Percentiles rank a stretch among this genome's conserved stretches.
phyloP scores from a whole-genome alignment of 2,888 invertebrate species.

The Clanis bilineata region DNA sequence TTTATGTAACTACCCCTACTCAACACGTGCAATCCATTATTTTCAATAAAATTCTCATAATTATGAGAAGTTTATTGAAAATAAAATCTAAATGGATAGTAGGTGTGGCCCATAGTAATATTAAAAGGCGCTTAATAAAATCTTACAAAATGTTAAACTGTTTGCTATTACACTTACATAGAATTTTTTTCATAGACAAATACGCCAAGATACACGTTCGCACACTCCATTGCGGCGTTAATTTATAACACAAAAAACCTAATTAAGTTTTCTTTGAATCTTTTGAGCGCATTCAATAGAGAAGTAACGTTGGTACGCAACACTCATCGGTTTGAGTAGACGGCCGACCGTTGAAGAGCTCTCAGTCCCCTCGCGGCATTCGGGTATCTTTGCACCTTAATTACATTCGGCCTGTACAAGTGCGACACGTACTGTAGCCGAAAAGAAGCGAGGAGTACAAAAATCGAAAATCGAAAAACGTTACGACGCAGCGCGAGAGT shows the following conservation, averaged over 20 bases:
- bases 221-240: not conserved
- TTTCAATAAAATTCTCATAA: too few relatives aligned
- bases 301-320: constrained; percentile 66
- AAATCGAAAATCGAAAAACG: constrained; percentile 56
- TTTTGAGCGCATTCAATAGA: constrained; percentile 67
- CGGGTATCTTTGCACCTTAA: constrained; percentile 81
- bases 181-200: too few relatives aligned
- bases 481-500: constrained; percentile 47
- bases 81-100: too few relatives aligned
- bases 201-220: not conserved
- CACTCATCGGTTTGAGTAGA: constrained; percentile 72
- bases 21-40: too few relatives aligned
- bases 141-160: too few relatives aligned
- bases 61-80: too few relatives aligned
- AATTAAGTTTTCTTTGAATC: constrained; percentile 73
- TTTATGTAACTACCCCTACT: too few relatives aligned
- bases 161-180: too few relatives aligned
- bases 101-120: too few relatives aligned
- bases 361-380: constrained; percentile 70
- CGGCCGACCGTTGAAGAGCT: constrained; percentile 66
- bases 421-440: constrained; percentile 66
- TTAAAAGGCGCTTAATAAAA: too few relatives aligned
- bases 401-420: constrained; percentile 70
- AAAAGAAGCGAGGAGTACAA: constrained; percentile 55
- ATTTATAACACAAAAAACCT: constrained; percentile 36